Evolutionary conservation across 2,113 vertebrate genomes (phyloP).

Genomic region (Pelmatolapia mariae): DNA sequence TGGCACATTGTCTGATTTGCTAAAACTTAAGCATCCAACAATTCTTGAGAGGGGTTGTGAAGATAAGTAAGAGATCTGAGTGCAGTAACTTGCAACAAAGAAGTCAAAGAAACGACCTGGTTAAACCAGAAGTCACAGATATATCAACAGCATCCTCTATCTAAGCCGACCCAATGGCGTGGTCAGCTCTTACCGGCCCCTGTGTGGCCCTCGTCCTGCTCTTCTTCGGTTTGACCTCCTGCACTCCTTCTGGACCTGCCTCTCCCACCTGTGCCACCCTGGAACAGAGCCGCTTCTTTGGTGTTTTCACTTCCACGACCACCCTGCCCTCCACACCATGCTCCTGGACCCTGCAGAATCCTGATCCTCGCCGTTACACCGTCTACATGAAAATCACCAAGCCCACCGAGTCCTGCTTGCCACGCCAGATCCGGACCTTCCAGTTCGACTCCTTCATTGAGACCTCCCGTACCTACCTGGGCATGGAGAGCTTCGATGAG

Average conservation of each 20-base stretch:
- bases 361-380: slow-evolving; percentile 92
- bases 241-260: slow-evolving; percentile 74
- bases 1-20: slow-evolving; percentile 25
- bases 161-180: slow-evolving; percentile 59
- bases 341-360: slow-evolving; percentile 98
- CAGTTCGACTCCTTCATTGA: slow-evolving; percentile 98
- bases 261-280: slow-evolving; percentile 86
- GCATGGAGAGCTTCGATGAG: slow-evolving; percentile 96
- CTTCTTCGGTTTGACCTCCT: slow-evolving; percentile 50
- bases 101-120: slow-evolving; percentile 11
- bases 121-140: not conserved
- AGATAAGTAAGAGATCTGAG: slow-evolving; percentile 38
- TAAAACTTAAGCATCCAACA: slow-evolving; percentile 37
- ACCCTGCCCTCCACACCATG: slow-evolving; percentile 81
- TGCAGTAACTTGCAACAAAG: slow-evolving; percentile 53
- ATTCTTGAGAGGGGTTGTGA: slow-evolving; percentile 17
- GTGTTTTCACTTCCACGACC: slow-evolving; percentile 85
- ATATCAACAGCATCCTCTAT: not conserved
- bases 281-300: slow-evolving; percentile 96
- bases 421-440: slow-evolving; percentile 86
- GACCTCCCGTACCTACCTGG: slow-evolving; percentile 95
- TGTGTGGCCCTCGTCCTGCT: slow-evolving; percentile 59
- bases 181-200: slow-evolving; percentile 44
- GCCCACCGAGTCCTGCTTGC: slow-evolving; percentile 73
- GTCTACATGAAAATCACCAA: slow-evolving; percentile 97